A percentile compares a stretch with the other conserved stretches of the same genome.
These are phyloP conservation scores for Oscheius sp. DNA, from an alignment of 2,888 invertebrate genomes.

Conservation along the genomic window DNA sequence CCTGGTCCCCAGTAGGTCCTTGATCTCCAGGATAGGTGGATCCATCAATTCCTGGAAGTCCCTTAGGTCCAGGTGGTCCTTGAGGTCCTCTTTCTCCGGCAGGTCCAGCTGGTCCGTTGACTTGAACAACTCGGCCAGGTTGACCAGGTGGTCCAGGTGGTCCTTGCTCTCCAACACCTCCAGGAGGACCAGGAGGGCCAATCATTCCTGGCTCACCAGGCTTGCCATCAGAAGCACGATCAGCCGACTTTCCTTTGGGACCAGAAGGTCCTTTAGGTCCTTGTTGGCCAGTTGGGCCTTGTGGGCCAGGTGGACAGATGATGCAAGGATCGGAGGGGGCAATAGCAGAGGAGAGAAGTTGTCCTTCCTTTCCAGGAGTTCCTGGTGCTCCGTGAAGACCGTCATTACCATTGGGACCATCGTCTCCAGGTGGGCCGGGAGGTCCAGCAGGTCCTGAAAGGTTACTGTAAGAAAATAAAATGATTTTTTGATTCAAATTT, in stretches of 20 bases:
- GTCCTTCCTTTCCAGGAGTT: constrained; percentile 60
- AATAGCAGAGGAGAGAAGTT: constrained; percentile 52
- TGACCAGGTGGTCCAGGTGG: constrained; percentile 63
- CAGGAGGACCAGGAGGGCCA: constrained; percentile 65
- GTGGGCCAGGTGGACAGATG: constrained; percentile 65
- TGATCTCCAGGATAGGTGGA: constrained; percentile 44
- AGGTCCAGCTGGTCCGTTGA: constrained; percentile 61
- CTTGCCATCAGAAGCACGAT: constrained; percentile 61
- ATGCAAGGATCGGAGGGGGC: constrained; percentile 61
- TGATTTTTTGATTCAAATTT: too few species aligned
- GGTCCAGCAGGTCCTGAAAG: constrained; percentile 58
- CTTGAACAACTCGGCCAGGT: constrained; percentile 53
- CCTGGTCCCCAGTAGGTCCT: constrained; percentile 55
- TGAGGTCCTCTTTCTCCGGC: constrained; percentile 64
- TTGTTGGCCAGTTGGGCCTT: constrained; percentile 58
- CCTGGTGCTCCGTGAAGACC: constrained; percentile 63
- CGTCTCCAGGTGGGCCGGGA: constrained; percentile 58
- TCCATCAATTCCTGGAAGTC: constrained; percentile 64
- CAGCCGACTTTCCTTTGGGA: constrained; percentile 67
- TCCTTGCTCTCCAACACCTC: constrained; percentile 61
- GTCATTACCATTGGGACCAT: constrained; percentile 57
- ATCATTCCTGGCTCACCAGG: constrained; percentile 56
- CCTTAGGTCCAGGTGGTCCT: constrained; percentile 63
- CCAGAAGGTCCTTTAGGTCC: constrained; percentile 64
- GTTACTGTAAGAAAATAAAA: too few species aligned